Evolutionary conservation across 2,888 invertebrate species (phyloP), one percentile per base, ranked within the genome.

Genomic region (Dryadula phaetusa): DNA sequence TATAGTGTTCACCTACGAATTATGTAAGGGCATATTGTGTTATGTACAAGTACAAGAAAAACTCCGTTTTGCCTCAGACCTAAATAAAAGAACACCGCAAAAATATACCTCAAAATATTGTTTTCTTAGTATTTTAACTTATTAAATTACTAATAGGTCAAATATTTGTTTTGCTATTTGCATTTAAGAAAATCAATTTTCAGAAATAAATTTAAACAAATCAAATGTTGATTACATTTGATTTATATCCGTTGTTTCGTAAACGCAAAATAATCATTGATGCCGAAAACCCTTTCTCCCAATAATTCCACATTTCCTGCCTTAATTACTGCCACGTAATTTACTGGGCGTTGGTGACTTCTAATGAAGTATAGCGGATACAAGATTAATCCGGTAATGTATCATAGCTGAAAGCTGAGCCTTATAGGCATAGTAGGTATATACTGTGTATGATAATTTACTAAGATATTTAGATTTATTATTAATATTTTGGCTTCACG

Each of bases 381-480:
- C 58, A 42, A 22, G 25, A 58, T 58, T 58, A 20, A 58, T 58
- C 10, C 22, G 20, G n/a, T 54, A 25, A 42, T 40, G 16, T 25
- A 42, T 58, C 40, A 34, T 18, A 34, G 6, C 10, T 40, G 14
- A 40, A 40, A 25, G 8, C 25, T 44, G 10, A 18, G 10, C 10
- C 44, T 44, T 18, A 20, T 44, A 8, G 37, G 37, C 14, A 37
- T 18, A 44, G 10, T 44, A 18, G 14, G 4, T 0, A 42, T 42
- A 42, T 42, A n/a, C 2, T 25, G 14, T 25, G 14, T 22, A 7
- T 52, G 18, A 46, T 46, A 20, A 46, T 10, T 46, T 46, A 34
- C 5, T 34, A 34, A 8, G 7, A 34, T 34, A 34, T 34, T 34
- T 34, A 3, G 8, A 7, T 8, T 34, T 34, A 34, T 34, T 1